phyloP scores from a whole-genome alignment of 2,113 vertebrate species.

The Pachypanchax playfairii region DNA sequence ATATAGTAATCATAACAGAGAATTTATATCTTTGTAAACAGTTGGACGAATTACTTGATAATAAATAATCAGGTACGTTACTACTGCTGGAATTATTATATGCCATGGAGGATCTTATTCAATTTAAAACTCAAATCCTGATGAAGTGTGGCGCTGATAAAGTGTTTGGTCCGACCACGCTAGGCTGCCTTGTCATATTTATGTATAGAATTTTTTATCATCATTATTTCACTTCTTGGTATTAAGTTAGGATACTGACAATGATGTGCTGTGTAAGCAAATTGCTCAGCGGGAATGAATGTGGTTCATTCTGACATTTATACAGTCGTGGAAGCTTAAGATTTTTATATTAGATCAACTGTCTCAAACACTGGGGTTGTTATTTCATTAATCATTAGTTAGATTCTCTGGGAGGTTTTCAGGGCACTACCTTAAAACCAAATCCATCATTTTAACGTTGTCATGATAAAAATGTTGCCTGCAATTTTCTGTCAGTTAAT shows the following conservation, averaged over 20 bases:
- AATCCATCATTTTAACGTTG: neutral
- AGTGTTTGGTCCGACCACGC: conserved; percentile 22
- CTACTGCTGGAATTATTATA: neutral
- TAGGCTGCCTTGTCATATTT: conserved; percentile 14
- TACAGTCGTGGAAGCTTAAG: neutral
- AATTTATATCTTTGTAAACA: neutral
- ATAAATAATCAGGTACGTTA: neutral
- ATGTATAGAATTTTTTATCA: conserved; percentile 33
- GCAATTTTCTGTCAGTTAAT: neutral
- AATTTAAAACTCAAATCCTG: conserved; percentile 27
- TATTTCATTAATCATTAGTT: neutral
- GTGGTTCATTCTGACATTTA: conserved; percentile 28
- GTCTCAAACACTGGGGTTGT: neutral
- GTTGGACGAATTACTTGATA: neutral
- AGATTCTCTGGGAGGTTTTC: conserved; percentile 1
- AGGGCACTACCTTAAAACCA: neutral
- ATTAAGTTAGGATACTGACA: conserved; percentile 32
- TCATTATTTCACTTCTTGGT: conserved; percentile 24
- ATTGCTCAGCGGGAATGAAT: conserved; percentile 36
- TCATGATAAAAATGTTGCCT: neutral
- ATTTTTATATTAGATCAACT: conserved; percentile 37
- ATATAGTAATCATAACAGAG: no score
- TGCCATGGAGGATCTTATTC: neutral
- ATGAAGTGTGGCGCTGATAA: conserved; percentile 35
- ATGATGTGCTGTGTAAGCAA: conserved; percentile 38